Percentiles rank a stretch among this genome's conserved stretches.
phyloP scores from a whole-genome alignment of 2,797 vertebrate species.

The Paramormyrops hopkinsi region DNA sequence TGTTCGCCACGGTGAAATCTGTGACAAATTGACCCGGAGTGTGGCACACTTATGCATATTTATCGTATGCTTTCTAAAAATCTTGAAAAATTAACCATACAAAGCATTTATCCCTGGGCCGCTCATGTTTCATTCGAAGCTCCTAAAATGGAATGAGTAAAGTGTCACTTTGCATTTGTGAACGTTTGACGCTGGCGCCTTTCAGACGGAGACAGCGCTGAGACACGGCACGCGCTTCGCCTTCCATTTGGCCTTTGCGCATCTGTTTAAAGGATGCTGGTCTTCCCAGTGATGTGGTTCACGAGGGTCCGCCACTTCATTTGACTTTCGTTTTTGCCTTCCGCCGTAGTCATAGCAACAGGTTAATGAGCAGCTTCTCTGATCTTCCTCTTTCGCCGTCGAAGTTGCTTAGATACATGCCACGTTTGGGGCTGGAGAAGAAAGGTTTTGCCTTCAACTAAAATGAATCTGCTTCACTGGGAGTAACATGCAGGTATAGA shows the following conservation, averaged over 20 bases:
- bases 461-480: conserved; percentile 23
- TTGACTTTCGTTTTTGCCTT: conserved; percentile 54
- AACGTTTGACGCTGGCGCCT: background rate
- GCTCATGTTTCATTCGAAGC: conserved; percentile 1
- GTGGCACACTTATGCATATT: conserved; percentile 29
- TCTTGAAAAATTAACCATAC: background rate
- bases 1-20: conserved; percentile 37
- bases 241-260: conserved; percentile 44
- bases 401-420: conserved; percentile 71
- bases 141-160: conserved; percentile 20
- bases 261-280: conserved; percentile 45
- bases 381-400: conserved; percentile 57
- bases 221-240: background rate
- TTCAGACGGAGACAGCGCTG: background rate
- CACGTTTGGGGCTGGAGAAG: conserved; percentile 47
- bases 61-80: conserved; percentile 25
- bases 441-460: conserved; percentile 51
- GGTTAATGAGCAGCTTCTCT: conserved; percentile 72
- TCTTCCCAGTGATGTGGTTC: conserved; percentile 44
- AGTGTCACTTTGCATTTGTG: conserved; percentile 10
- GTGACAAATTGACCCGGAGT: conserved; percentile 43
- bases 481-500: background rate
- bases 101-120: conserved; percentile 12
- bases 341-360: conserved; percentile 73
- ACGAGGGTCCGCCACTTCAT: conserved; percentile 61